Evolutionary conservation across 2,113 vertebrate species (phyloP), one percentile per base, ranked within the genome.

Genomic region (Neoarius graeffei): DNA sequence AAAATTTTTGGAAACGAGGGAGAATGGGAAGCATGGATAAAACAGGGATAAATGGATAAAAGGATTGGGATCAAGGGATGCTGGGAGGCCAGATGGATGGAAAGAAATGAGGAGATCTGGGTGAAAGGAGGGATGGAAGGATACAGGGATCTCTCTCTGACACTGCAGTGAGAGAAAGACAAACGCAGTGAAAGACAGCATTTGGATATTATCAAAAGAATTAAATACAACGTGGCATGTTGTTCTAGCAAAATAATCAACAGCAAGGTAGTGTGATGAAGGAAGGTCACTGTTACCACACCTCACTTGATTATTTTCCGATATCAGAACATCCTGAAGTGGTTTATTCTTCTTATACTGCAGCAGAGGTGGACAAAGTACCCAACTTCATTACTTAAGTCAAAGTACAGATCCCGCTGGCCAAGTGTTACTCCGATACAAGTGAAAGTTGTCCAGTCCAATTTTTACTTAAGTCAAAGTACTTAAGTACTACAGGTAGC

Each of bases 61-160:
- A 42, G 42, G 42, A 42, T 42, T 42, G 42, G 42, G 42, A 42
- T 42, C 35, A 73, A 74, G 30, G 25, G 48, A 56, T 67, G 77
- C 69, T 73, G 64, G 42, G 7, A 60, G 56, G 17, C 6, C 2
- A 57, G 23, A 85, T 76, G 3, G 10, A 79, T 66, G 48, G 13
- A 73, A 74, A 25, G 25, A 30, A 79, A 81, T n/a, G 35, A 74
- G 54, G 7, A 59, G 25, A 73, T 54, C 71, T 77, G 25, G 14
- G 48, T 20, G 25, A 54, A 84, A 56, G 60, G 81, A 52, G 56
- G 27, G 57, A 81, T 64, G 83, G 13, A 69, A 35, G 17, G 52
- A 90, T 59, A 60, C 52, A 48, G 27, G 74, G 52, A 89, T 60
- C 79, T 73, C 35, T 76, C 35, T 73, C 23, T 54, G 84, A 88